Conservation (phyloP, 1,140 invertebrate species). For the Ridgeia piscesae region DNA sequence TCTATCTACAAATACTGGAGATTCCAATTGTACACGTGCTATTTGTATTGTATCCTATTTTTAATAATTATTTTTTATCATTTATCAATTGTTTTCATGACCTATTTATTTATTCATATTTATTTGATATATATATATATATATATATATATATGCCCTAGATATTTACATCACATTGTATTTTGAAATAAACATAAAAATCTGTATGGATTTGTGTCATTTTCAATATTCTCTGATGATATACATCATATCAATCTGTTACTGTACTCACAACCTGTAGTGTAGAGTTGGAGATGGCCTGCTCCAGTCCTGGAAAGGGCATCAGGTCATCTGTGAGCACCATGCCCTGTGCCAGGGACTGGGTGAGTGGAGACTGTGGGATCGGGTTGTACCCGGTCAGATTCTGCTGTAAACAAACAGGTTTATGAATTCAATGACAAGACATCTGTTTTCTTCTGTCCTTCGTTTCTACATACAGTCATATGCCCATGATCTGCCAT, state of each 20-base stretch:
- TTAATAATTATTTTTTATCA: too few species aligned
- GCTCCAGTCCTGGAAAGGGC: neutral
- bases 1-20: too few species aligned
- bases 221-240: too few species aligned
- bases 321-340: constrained; percentile 48
- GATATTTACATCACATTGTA: neutral
- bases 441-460: neutral
- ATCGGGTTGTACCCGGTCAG: neutral
- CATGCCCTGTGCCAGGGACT: constrained; percentile 46
- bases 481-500: neutral
- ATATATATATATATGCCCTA: too few species aligned
- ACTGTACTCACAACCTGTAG: constrained; percentile 47
- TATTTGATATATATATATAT: too few species aligned
- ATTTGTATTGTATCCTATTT: too few species aligned
- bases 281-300: constrained; percentile 27
- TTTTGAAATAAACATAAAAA: neutral
- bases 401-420: neutral
- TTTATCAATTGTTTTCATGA: too few species aligned
- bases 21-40: too few species aligned
- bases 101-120: too few species aligned
- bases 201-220: too few species aligned
- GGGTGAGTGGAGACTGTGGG: constrained; percentile 34
- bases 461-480: neutral
- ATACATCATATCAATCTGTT: too few species aligned
- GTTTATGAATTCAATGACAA: neutral